Evolutionary conservation across 2,888 invertebrate genomes (phyloP), one percentile per base, ranked within the genome.

Genomic region (Busseola fusca): DNA sequence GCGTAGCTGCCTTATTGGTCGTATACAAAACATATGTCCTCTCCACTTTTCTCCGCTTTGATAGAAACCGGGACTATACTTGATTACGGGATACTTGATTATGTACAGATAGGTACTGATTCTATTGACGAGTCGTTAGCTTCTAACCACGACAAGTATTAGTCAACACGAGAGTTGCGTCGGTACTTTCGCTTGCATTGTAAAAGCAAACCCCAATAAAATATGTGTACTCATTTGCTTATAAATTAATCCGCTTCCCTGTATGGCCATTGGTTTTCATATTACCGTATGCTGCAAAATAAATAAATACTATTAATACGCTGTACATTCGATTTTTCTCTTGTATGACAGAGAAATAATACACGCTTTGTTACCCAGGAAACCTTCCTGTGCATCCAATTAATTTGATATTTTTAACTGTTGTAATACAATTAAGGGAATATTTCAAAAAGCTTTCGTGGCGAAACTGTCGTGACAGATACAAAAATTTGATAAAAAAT

Each of bases 251-350:
- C 76, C 37, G 6, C 59, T 21, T 75, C 75, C 72, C 75, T 77
- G 84, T 65, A 85, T 83, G 83, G 83, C 84, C 84, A 85, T 86
- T 88, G 88, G 87, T 86, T 88, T 86, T 81, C 86, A 83, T 86
- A 86, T 87, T 87, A 84, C 86, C 84, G 82, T 85, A 81, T 87
- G 84, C 84, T 86, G 84, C 80, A 86, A 88, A 81, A 88, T 89
- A 88, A 89, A 88, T 87, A 88, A 87, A 89, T 87, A 88, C 84
- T 85, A 87, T 87, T 87, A 88, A 87, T 81, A 81, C 60, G 69
- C 70, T 67, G 76, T 67, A 69, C 74, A 78, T 80, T 79, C 78
- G 69, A 84, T 80, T 84, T 87, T 79, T 78, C 75, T 82, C 77
- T 66, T 57, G 67, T 72, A 71, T 77, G 77, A 78, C 76, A 78